phyloP scores from a whole-genome alignment of 1,140 invertebrate species.

The Streblospio benedicti region DNA sequence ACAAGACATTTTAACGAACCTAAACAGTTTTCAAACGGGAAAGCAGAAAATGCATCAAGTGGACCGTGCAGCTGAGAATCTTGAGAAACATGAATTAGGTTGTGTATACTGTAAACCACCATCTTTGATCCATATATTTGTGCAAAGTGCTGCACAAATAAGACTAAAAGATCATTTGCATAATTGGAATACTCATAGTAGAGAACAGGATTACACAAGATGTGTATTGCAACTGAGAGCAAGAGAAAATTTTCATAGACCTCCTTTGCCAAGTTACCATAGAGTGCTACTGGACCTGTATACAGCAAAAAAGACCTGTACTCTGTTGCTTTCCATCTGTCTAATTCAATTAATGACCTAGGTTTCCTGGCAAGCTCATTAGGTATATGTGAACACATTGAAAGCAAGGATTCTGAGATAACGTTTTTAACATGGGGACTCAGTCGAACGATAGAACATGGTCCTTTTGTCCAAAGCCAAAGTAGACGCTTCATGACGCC shows the following conservation, averaged over 20 bases:
- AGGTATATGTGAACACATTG: conserved; percentile 18
- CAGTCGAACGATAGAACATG: not conserved
- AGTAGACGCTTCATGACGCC: not conserved
- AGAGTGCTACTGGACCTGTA: not conserved
- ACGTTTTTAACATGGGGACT: not conserved
- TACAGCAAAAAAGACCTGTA: conserved; percentile 15
- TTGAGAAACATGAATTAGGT: not conserved
- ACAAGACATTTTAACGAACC: not conserved
- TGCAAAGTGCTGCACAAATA: not conserved
- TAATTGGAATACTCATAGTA: not conserved
- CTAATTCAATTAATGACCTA: conserved; percentile 21
- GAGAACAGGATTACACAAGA: not conserved
- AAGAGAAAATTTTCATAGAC: not conserved
- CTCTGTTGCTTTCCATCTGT: conserved; percentile 37
- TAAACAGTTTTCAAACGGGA: conserved; percentile 36
- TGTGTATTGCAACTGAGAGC: not conserved
- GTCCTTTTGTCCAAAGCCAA: not conserved
- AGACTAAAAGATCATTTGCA: not conserved
- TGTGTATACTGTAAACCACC: conserved; percentile 3
- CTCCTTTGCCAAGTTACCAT: not conserved
- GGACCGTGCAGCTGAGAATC: conserved; percentile 27
- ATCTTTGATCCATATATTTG: not conserved
- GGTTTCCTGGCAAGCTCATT: conserved; percentile 30
- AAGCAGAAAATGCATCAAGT: conserved; percentile 32
- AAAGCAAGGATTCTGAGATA: conserved; percentile 6